Conservation (phyloP, 2,113 vertebrate species). For the Peucedramus taeniatus region DNA sequence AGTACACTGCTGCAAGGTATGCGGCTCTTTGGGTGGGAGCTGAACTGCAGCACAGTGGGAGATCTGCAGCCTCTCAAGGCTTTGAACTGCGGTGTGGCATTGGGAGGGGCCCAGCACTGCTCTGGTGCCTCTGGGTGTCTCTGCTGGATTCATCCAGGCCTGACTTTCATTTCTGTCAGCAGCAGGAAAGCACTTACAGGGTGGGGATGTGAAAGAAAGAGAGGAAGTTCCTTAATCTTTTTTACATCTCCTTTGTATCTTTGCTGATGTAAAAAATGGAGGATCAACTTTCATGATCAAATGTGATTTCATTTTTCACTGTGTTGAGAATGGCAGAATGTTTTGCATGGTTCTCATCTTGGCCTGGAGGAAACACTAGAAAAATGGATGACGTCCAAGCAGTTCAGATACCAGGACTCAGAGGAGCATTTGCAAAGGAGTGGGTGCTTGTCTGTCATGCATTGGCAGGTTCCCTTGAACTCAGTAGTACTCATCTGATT, state of each 20-base stretch:
- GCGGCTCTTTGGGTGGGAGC: accelerated
- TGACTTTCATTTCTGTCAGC: slow-evolving; percentile 20
- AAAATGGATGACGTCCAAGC: not conserved
- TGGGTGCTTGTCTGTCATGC: not conserved
- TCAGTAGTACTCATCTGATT: not conserved
- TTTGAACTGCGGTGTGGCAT: not conserved
- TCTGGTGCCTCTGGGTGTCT: slow-evolving; percentile 10
- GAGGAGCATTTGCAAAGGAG: not conserved
- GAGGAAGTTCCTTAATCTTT: not conserved
- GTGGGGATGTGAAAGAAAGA: not conserved
- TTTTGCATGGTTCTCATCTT: not conserved
- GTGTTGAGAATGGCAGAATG: not conserved
- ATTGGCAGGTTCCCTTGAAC: not conserved
- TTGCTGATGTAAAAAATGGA: not conserved
- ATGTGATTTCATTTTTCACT: not conserved
- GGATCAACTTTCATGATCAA: not conserved
- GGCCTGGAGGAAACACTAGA: not conserved
- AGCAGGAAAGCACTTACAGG: not conserved
- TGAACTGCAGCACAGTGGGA: not conserved
- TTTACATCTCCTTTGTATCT: not conserved
- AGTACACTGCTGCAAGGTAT: not conserved
- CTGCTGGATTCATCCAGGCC: not conserved
- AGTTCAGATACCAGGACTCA: not conserved
- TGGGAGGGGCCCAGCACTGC: not conserved
- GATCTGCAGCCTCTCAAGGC: not conserved